Evolutionary conservation across 2,113 vertebrate species (phyloP), one percentile per base, ranked within the genome.

Genomic region (Syrmaticus mikado): DNA sequence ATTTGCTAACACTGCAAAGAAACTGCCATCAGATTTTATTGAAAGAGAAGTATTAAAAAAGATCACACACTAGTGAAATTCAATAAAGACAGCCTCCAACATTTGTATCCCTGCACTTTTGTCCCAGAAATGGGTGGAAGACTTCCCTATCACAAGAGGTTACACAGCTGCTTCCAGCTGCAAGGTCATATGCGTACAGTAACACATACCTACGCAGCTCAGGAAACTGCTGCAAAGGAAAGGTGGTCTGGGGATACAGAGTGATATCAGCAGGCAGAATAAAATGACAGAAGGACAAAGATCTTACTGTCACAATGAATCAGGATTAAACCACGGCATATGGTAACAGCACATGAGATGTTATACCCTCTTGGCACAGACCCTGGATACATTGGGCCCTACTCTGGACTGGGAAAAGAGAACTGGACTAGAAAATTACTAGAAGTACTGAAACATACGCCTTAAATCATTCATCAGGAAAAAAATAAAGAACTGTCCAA

Each of bases 221-320:
- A 18, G 0, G 0, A 65, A 41, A 15, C 45, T 57, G 46, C 46
- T 61, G 61, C 0, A 18, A 21, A 82, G 53, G 28, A 74, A 91
- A 64, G 76, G 82, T 64, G 34, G 45, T 3, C 48, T 82, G 68
- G 52, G 80, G 46, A 65, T 82, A 70, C 1, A 0, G 43, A 83
- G 34, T 20, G 43, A 57, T 43, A 92, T 68, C 87, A 89, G 81
- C 48, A 76, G n/a, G 67, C 62, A 77, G 45, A 82, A 71, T 19
- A 70, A 81, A 64, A 82, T 32, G 70, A 88, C 88, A 95, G 84
- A 90, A 90, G 87, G 84, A 85, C 89, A 87, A 82, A 36, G 27
- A 53, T n/a, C 48, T 77, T 65, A 61, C 55, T 95, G 93, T 85
- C 93, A 94, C 80, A 75, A 25, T 61, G 52, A 94, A 84, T 96